These are phyloP conservation scores for Aspidoscelis tigris DNA, from an alignment of 2,113 vertebrate species.

Conservation along the genomic window DNA sequence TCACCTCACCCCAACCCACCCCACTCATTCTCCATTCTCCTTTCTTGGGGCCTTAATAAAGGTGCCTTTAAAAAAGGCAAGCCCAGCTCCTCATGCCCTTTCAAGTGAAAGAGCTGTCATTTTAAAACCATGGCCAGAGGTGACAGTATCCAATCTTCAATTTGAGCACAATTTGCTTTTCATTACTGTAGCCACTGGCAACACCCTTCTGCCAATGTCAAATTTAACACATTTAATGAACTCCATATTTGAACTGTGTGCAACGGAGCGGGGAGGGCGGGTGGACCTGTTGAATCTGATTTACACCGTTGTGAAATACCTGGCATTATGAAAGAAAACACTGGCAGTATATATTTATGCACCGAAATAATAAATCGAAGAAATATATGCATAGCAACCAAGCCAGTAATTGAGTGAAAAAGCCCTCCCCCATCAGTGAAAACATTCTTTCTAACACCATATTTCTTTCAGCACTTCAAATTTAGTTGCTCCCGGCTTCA, in stretches of 20 bases:
- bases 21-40: not conserved
- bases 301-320: constrained; percentile 74
- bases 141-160: constrained; percentile 61
- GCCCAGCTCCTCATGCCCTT: not conserved
- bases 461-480: constrained; percentile 81
- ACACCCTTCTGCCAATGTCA: constrained; percentile 76
- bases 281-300: constrained; percentile 77
- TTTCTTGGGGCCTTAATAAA: not conserved
- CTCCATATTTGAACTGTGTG: constrained; percentile 71
- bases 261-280: too few species aligned
- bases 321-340: constrained; percentile 65
- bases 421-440: constrained; percentile 64
- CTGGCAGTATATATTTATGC: constrained; percentile 69
- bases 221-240: constrained; percentile 83
- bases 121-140: constrained; percentile 16
- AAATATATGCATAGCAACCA: constrained; percentile 21
- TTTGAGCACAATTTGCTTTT: constrained; percentile 70
- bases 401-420: constrained; percentile 71
- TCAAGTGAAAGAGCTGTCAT: constrained; percentile 51
- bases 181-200: constrained; percentile 66
- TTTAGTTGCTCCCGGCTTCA: constrained; percentile 59
- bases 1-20: too few species aligned
- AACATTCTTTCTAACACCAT: constrained; percentile 70
- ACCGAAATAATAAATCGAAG: constrained; percentile 33
- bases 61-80: not conserved